These are phyloP conservation scores for Aphidius gifuensis DNA, from an alignment of 1,140 invertebrate species.

Conservation along the genomic window DNA sequence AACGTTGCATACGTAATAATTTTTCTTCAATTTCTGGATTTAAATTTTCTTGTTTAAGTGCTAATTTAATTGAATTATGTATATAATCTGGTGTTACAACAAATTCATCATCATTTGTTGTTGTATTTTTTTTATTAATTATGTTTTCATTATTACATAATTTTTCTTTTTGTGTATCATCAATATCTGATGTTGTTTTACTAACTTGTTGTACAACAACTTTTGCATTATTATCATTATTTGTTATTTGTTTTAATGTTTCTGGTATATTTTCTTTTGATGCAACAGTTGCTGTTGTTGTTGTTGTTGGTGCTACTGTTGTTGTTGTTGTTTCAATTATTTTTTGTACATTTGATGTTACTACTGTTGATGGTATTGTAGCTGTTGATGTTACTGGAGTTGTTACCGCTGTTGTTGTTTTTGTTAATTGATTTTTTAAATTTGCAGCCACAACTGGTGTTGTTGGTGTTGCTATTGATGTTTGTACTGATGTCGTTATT, in stretches of 20 bases:
- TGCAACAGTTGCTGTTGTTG: constrained; percentile 36
- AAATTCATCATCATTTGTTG: constrained; percentile 64
- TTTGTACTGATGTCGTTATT: constrained; percentile 23
- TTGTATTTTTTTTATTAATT: too few species aligned
- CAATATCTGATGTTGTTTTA: constrained; percentile 32
- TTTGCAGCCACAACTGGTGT: constrained; percentile 16
- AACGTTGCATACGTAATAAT: constrained; percentile 79
- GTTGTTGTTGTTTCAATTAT: constrained; percentile 27
- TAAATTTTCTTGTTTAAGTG: constrained; percentile 80
- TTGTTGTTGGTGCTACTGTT: constrained; percentile 16
- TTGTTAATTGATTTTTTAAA: background rate
- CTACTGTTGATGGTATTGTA: constrained; percentile 26
- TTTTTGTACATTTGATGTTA: constrained; percentile 19
- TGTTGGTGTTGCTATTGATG: constrained; percentile 22
- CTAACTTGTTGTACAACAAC: constrained; percentile 49
- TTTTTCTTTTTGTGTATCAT: constrained; percentile 40
- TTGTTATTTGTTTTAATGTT: constrained; percentile 4
- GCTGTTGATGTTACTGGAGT: constrained; percentile 36
- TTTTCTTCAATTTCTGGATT: constrained; percentile 93
- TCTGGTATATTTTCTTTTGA: constrained; percentile 11
- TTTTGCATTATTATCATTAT: constrained; percentile 34
- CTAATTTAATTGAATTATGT: constrained; percentile 82
- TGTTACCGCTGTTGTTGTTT: constrained; percentile 22
- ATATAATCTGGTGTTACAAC: constrained; percentile 84
- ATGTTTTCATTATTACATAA: constrained; percentile 34